Base-by-base conservation (phyloP, 2,113 vertebrate genomes). In the Lichenostomus cassidix region DNA sequence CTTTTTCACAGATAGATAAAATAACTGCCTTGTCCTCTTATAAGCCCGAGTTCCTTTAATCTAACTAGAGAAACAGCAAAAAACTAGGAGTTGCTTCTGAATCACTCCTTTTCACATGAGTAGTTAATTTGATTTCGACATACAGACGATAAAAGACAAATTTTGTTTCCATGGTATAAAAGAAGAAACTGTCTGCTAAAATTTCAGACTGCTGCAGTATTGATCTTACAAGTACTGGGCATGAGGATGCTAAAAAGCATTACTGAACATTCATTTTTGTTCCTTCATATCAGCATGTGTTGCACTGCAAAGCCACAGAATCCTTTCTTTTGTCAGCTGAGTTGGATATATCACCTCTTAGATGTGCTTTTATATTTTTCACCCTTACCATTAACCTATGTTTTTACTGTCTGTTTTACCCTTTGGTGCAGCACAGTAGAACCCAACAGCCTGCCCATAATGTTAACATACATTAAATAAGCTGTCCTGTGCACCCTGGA, bases 1-100 rank as follows among this genome's bases (percentile, higher is more conserved):
- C 13, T 78, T 80, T 91, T 78, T 69, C 42, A 73, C 52, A 95
- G 49, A 10, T 63, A 90, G 69, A 92, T 67, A 63, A 85, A 92
- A 92, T 15, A 84, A 31, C 3, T 53, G 12, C 10, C 27, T 23
- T 47, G 35, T 78, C 47, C 56, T 89, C 81, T 82, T 33, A 56
- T 10, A 65, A 35, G 15, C 15, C 23, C 8, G 46, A 62, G 50
- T 39, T 46, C 55, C 53, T 63, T 69, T 88, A 62, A 83, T 78
- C 29, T 83, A 74, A 77, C 20, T 3, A 81, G 21, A 24, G 59
- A 71, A 94, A 83, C 10, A 41, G 50, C 24, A 84, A 73, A 83
- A 87, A 77, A 41, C 1, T 31, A 41, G 27, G 22, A 55, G 18
- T 23, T 90, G 11, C n/a, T 64, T 83, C 60, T 86, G 41, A 76